Conservation (phyloP, 92 coral and sea anemone genomes). For the Hydrozoanthus gracilis region DNA sequence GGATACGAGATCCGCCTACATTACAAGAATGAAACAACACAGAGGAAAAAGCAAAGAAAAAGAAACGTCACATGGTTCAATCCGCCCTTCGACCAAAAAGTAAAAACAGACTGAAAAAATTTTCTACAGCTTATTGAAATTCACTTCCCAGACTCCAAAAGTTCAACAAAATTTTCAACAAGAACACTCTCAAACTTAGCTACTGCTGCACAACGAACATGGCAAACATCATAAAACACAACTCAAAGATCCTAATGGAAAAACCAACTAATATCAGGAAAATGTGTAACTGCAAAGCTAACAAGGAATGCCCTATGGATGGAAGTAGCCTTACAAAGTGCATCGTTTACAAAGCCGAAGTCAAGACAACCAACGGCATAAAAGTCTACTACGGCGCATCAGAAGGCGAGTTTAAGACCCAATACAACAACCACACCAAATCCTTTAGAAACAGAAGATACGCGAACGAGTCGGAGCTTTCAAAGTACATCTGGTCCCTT, state of each 20-base stretch:
- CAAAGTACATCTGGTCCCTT: conserved; percentile 45
- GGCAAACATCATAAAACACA: conserved; percentile 2
- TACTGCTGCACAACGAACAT: conserved; percentile 21
- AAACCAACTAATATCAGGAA: not conserved
- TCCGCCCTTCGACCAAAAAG: not conserved
- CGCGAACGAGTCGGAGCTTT: conserved; percentile 26
- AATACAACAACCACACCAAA: conserved; percentile 32
- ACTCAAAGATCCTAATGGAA: not conserved
- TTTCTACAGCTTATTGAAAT: not conserved
- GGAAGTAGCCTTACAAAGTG: conserved; percentile 25
- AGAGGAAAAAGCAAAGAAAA: not conserved
- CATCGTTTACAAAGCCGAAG: conserved; percentile 49
- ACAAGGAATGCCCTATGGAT: conserved; percentile 48
- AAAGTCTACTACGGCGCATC: conserved; percentile 32
- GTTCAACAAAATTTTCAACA: not conserved
- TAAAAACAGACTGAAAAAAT: not conserved
- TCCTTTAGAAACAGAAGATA: conserved; percentile 28
- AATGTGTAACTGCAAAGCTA: conserved; percentile 40
- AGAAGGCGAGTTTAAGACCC: conserved; percentile 18
- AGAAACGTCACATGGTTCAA: not conserved
- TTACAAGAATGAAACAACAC: not conserved
- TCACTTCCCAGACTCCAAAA: conserved; percentile 30
- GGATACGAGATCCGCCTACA: not conserved
- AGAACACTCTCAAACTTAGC: conserved; percentile 12
- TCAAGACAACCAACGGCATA: conserved; percentile 1